Conservation (phyloP, 2,797 vertebrate genomes). For the Emys orbicularis region DNA sequence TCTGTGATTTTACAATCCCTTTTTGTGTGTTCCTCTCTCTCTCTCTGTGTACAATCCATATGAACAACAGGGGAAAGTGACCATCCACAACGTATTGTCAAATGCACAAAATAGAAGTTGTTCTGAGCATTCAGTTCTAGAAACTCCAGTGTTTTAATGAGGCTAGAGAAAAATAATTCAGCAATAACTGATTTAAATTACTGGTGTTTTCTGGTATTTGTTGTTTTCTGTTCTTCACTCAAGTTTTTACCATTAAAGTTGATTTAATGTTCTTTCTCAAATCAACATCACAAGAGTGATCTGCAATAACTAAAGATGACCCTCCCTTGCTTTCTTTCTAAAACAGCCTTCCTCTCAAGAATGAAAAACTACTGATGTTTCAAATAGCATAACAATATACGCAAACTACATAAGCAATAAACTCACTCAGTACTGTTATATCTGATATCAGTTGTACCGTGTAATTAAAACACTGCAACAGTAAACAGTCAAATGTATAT, state of each 20-base stretch:
- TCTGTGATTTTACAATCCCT: neutral
- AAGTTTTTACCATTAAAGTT: neutral
- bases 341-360: neutral
- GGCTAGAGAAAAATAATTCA: neutral
- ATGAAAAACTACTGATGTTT: neutral
- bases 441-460: fast-evolving
- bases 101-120: neutral
- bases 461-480: neutral
- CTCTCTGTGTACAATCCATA: neutral
- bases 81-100: neutral
- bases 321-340: neutral
- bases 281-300: neutral
- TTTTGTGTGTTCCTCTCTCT: neutral
- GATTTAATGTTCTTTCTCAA: neutral
- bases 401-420: neutral
- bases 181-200: neutral
- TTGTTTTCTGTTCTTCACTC: neutral
- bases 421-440: neutral
- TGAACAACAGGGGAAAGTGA: neutral
- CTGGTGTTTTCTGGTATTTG: neutral
- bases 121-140: neutral
- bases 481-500: fast-evolving
- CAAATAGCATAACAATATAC: neutral
- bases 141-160: neutral
- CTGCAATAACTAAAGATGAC: neutral